Conservation (phyloP, 1,140 invertebrate species). For the Melanaphis sacchari region DNA sequence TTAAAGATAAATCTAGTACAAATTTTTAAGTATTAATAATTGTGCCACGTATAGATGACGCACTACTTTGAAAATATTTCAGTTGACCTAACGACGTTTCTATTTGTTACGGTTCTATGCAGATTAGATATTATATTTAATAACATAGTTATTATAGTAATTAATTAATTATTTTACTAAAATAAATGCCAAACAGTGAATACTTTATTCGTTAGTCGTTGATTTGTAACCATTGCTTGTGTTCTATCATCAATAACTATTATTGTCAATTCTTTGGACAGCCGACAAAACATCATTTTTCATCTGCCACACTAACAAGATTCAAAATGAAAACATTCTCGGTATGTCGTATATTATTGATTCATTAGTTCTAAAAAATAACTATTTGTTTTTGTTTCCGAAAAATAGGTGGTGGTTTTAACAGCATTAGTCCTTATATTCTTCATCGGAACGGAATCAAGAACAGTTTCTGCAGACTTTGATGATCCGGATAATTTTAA, state of each 20-base stretch:
- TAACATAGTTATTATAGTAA: neutral
- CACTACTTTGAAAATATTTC: neutral
- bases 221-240: neutral
- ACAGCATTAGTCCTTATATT: neutral
- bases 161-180: neutral
- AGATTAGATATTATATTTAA: neutral
- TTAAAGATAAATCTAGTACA: neutral
- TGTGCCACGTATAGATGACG: neutral
- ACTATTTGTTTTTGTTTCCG: neutral
- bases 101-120: neutral
- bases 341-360: neutral
- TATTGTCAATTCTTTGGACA: neutral
- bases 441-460: neutral
- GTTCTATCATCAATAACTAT: neutral
- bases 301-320: neutral
- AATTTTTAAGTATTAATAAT: neutral
- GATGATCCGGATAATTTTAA: neutral
- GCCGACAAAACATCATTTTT: neutral
- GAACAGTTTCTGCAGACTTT: neutral
- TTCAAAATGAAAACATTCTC: neutral
- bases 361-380: neutral
- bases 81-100: neutral
- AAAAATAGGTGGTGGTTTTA: neutral
- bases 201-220: neutral
- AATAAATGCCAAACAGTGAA: neutral